phyloP scores from a whole-genome alignment of 2,113 vertebrate genomes.

The Microcebus jonahi region DNA sequence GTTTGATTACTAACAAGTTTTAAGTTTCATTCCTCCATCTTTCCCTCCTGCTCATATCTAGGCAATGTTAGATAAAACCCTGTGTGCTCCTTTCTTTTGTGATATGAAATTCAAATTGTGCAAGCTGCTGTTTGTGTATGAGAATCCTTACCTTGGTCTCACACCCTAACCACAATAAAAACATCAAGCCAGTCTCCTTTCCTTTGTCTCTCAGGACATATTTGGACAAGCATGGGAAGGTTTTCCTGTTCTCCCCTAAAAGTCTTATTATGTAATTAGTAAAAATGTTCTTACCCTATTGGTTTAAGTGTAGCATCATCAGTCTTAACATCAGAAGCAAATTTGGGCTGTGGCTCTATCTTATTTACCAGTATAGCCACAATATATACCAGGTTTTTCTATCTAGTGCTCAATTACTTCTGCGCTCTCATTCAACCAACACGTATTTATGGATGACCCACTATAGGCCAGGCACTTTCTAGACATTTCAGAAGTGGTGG shows the following conservation, averaged over 20 bases:
- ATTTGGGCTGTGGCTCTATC: not conserved
- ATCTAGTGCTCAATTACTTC: not conserved
- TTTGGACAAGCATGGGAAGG: not conserved
- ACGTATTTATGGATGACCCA: not conserved
- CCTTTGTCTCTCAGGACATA: not conserved
- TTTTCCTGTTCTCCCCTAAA: not conserved
- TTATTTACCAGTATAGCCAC: not conserved
- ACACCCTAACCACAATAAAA: not conserved
- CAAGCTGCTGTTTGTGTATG: fast-evolving
- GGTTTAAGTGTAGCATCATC: not conserved
- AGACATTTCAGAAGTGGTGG: not conserved
- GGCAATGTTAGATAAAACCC: not conserved
- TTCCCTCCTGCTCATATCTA: not conserved
- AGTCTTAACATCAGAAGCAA: not conserved
- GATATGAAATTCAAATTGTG: not conserved
- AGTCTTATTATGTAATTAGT: not conserved
- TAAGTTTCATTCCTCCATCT: not conserved
- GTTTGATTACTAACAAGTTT: not conserved
- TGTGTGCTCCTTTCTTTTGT: not conserved
- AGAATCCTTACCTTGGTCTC: not conserved
- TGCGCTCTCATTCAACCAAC: not conserved
- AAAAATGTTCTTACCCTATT: not conserved
- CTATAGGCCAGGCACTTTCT: not conserved
- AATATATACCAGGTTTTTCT: not conserved
- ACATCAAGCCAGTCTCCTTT: not conserved